phyloP scores from a whole-genome alignment of 2,113 vertebrate species.

The Cephalopholis sonnerati region DNA sequence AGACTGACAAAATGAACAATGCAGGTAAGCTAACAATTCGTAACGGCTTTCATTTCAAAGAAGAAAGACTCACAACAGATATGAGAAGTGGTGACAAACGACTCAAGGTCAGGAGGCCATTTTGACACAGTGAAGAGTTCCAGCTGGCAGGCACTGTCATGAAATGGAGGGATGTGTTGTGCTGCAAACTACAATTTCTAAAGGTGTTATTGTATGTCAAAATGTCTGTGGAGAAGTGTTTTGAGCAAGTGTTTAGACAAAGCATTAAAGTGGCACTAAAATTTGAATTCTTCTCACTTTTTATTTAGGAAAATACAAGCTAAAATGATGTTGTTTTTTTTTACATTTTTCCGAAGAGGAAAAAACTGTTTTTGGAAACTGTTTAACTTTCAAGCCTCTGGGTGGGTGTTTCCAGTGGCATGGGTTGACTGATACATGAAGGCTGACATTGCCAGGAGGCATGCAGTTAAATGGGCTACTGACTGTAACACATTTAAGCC shows the following conservation, averaged over 20 bases:
- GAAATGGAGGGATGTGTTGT: constrained; percentile 54
- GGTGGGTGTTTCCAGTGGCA: neutral
- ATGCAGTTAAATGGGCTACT: too few relatives aligned
- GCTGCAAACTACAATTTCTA: neutral
- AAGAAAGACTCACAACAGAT: constrained; percentile 31
- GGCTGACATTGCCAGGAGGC: neutral
- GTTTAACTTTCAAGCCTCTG: neutral
- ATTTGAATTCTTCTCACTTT: neutral
- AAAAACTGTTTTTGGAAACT: neutral
- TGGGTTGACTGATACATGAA: neutral
- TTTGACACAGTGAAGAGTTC: constrained; percentile 45
- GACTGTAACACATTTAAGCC: too few relatives aligned
- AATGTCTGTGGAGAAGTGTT: neutral
- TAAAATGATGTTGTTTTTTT: too few relatives aligned
- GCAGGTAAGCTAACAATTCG: constrained; percentile 46
- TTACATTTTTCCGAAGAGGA: neutral
- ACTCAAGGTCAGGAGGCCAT: constrained; percentile 75
- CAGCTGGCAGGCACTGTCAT: constrained; percentile 25
- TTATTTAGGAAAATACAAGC: neutral
- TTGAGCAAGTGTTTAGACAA: neutral
- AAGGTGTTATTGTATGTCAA: neutral
- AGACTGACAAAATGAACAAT: constrained; percentile 62
- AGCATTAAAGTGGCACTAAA: neutral
- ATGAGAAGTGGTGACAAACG: constrained; percentile 57
- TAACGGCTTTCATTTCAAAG: constrained; percentile 54